Base-by-base conservation (phyloP, 2,888 invertebrate species). In the Maniola hyperantus region DNA sequence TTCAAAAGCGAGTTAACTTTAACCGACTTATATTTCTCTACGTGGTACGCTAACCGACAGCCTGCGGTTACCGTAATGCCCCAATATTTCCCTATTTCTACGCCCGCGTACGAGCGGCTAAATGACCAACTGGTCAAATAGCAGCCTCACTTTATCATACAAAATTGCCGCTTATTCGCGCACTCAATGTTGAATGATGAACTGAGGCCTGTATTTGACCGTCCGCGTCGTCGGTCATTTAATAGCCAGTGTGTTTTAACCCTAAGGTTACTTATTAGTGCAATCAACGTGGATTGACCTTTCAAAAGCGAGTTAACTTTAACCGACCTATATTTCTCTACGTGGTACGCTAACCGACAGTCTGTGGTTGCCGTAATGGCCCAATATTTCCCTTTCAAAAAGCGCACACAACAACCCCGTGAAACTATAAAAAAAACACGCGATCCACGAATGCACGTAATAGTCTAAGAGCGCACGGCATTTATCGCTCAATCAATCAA, bases 341-440 rank as follows among this genome's bases (percentile, higher is more conserved):
- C 8, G 48, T 7, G 44, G 48, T 48, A 2, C 48, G 48, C 18
- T 18, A 48, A 48, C 48, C 18, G 18, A 18, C 48, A 18, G 48
- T n/a, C 18, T 18, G 48, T 18, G 18, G 48, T 48, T 18, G 10
- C 8, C 48, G 18, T 48, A 18, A 48, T 18, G 7, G 48, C 18
- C 18, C 48, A 48, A 48, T 48, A 48, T 48, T 48, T 48, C 18
- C 18, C 48, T 48, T 48, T 48, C 48, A 48, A 18, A 48, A 48
- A 48, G 48, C 44, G 44, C 18, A 48, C 48, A 18, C 18, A 18
- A 48, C 48, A 18, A 48, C 18, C 18, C 48, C 2, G 48, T 8
- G 18, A 48, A 48, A 48, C 48, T 48, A 48, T 48, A 48, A 18
- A 48, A 18, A 48, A 15, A 48, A 18, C 48, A 48, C 48, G 48